Evolutionary conservation across 2,888 invertebrate species (phyloP), one percentile per base, ranked within the genome.

Genomic region (Pandemis heparana): DNA sequence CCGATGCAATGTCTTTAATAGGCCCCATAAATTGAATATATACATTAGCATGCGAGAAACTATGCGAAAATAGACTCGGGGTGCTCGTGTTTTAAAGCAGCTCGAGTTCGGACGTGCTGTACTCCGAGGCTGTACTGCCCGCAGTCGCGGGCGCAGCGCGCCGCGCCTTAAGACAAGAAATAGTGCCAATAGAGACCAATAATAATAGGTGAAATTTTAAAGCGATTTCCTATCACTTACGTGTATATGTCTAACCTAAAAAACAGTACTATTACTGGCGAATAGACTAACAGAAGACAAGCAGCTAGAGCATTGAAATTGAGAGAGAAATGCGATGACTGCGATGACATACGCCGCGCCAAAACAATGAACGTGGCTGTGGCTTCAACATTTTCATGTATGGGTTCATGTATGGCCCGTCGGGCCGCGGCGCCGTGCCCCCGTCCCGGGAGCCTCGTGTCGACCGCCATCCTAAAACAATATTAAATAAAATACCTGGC

Each of bases 1-100:
- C 85, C 83, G 79, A 86, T 87, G 89, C 89, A 86, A 86, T 88
- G 90, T 90, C 90, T 89, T 89, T 90, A 90, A 90, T 89, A 88
- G 89, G 81, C 77, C 77, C 81, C 84, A 89, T 91, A 89, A 90
- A 91, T 91, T 91, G 87, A 88, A 91, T 89, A 87, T 86, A 82
- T 80, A 84, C 82, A 88, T 88, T 87, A 77, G 78, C 78, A 76
- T 76, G 76, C 77, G 76, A 81, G 81, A 70, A 78, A 81, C 78
- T 81, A 79, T 79, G 78, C 78, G 79, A 80, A 83, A 82, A 82
- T 83, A 79, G 75, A 78, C 77, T 73, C 48, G 63, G 63, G 71
- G 65, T 71, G 68, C 73, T 68, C 69, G 41, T 74, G 70, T 71
- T 76, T 76, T 72, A 75, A 76, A 75, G 56, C 43, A 5, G 12